Evolutionary conservation across 2,888 invertebrate species (phyloP).

Genomic region (Drosophila rubida): DNA sequence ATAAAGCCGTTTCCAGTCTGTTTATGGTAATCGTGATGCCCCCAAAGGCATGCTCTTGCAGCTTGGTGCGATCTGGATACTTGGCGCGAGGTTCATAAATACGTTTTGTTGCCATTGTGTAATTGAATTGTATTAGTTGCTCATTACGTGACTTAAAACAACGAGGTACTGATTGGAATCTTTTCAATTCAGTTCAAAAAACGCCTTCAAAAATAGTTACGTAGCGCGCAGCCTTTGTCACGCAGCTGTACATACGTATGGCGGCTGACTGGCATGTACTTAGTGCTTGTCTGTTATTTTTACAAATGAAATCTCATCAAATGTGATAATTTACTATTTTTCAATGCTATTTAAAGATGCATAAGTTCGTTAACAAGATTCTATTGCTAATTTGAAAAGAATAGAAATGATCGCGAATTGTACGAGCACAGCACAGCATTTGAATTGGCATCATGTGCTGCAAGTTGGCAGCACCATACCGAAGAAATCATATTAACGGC

Average conservation of each 20-base stretch:
- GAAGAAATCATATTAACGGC: conserved; percentile 49
- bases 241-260: not conserved
- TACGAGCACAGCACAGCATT: not conserved
- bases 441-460: not conserved
- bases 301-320: not conserved
- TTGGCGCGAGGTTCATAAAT: conserved; percentile 60
- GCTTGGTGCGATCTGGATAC: conserved; percentile 70
- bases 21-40: conserved; percentile 58
- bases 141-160: conserved; percentile 19
- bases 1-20: conserved; percentile 64
- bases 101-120: conserved; percentile 53
- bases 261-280: not conserved
- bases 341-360: not conserved
- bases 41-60: conserved; percentile 59
- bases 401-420: not conserved
- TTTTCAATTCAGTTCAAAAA: not conserved
- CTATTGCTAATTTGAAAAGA: no score
- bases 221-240: conserved; percentile 26
- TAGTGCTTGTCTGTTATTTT: not conserved
- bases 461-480: conserved; percentile 29
- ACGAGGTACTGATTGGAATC: conserved; percentile 1
- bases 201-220: not conserved
- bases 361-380: no score
- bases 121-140: conserved; percentile 2
- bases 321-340: not conserved